These are phyloP conservation scores for Pterocles orientalis DNA, from an alignment of 2,113 vertebrate genomes.

Conservation along the genomic window DNA sequence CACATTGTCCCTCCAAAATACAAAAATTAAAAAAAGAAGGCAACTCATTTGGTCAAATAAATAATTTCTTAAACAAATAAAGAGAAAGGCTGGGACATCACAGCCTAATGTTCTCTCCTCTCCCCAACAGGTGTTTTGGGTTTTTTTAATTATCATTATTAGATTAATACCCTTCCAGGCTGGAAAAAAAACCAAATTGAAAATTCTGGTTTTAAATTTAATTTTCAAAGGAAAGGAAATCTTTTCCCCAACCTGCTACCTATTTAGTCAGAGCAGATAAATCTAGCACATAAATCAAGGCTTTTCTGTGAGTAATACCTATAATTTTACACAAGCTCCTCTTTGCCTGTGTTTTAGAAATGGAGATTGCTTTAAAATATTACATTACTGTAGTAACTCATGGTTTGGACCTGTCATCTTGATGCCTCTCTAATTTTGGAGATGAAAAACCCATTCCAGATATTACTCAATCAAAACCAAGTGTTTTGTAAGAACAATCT, in stretches of 20 bases:
- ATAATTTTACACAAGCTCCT: neutral
- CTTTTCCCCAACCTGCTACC: neutral
- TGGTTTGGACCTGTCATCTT: slow-evolving; percentile 23
- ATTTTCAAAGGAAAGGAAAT: slow-evolving; percentile 16
- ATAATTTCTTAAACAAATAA: neutral
- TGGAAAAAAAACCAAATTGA: neutral
- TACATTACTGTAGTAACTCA: slow-evolving; percentile 6
- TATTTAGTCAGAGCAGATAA: slow-evolving; percentile 3
- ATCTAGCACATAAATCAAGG: neutral
- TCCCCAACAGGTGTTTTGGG: neutral
- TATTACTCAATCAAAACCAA: slow-evolving; percentile 14
- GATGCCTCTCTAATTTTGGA: slow-evolving; percentile 12
- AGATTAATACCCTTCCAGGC: neutral
- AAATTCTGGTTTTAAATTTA: neutral
- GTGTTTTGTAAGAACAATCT: slow-evolving; percentile 21
- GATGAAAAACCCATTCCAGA: slow-evolving; percentile 29
- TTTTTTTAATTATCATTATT: neutral
- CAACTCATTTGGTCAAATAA: neutral
- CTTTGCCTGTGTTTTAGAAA: neutral
- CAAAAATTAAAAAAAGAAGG: neutral
- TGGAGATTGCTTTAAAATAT: slow-evolving; percentile 24
- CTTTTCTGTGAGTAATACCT: neutral
- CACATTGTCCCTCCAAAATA: neutral
- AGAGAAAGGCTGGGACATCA: neutral
- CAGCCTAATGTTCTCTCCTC: neutral